Evolutionary conservation across 2,797 vertebrate genomes (phyloP).

Genomic region (Falco berigora): DNA sequence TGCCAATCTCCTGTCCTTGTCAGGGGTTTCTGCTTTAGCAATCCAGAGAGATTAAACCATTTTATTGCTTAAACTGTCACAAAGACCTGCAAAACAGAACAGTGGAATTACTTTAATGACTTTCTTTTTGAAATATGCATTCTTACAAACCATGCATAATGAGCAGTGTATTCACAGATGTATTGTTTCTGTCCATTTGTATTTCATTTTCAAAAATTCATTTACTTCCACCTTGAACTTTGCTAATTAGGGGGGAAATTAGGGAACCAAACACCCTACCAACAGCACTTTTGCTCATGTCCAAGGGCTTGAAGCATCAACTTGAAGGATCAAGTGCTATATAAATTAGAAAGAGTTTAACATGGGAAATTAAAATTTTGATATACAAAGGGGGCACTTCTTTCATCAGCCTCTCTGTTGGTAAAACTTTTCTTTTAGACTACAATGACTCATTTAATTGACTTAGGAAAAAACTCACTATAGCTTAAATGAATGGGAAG

Average conservation of each 20-base stretch:
- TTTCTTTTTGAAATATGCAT: conserved; percentile 65
- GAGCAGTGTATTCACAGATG: conserved; percentile 60
- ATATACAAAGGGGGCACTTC: neutral
- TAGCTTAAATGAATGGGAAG: neutral
- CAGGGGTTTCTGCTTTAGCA: conserved; percentile 48
- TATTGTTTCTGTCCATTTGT: conserved; percentile 14
- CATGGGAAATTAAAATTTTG: neutral
- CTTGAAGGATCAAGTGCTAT: neutral
- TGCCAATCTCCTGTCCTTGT: conserved; percentile 66
- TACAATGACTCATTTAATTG: neutral
- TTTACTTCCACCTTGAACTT: conserved; percentile 15
- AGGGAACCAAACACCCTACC: neutral
- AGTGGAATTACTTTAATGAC: conserved; percentile 62
- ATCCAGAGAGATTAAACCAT: conserved; percentile 66
- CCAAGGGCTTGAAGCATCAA: neutral
- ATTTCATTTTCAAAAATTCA: conserved; percentile 24
- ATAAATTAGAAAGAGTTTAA: neutral
- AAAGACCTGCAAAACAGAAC: conserved; percentile 55
- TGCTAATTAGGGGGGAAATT: conserved; percentile 20
- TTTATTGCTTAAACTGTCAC: conserved; percentile 67
- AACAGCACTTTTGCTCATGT: neutral
- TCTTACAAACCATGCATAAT: conserved; percentile 54
- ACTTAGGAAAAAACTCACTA: neutral
- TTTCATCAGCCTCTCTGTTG: neutral
- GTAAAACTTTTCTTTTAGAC: neutral